phyloP scores from a whole-genome alignment of 2,113 vertebrate genomes.

The Coturnix japonica region DNA sequence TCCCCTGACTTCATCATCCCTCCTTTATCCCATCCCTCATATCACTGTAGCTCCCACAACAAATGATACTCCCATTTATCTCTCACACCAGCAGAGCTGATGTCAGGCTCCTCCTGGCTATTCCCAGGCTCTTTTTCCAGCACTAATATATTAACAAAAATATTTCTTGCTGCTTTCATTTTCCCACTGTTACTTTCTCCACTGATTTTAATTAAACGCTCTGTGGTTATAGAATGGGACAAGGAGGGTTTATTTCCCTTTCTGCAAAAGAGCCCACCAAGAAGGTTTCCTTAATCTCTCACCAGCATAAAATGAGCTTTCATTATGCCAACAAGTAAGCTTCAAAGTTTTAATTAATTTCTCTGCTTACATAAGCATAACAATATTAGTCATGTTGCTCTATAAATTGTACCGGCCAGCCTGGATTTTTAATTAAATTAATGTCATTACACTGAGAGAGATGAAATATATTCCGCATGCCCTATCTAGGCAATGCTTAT shows the following conservation, averaged over 20 bases:
- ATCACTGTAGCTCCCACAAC: not conserved
- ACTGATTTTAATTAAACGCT: constrained; percentile 49
- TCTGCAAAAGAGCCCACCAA: constrained; percentile 36
- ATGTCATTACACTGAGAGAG: constrained; percentile 16
- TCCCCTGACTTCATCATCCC: not conserved
- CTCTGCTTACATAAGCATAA: constrained; percentile 65
- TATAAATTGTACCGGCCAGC: constrained; percentile 38
- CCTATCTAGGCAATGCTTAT: not conserved
- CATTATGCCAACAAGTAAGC: not conserved
- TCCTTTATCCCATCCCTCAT: not conserved
- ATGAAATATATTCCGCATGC: constrained; percentile 48
- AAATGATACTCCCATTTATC: not conserved
- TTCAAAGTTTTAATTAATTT: constrained; percentile 70
- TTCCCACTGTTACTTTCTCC: constrained; percentile 6
- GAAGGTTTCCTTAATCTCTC: constrained; percentile 54
- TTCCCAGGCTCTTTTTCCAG: constrained; percentile 13
- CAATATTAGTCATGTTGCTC: constrained; percentile 34
- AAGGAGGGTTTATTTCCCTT: constrained; percentile 13
- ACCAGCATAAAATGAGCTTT: constrained; percentile 39
- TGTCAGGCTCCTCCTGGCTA: not conserved
- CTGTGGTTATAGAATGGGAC: not conserved
- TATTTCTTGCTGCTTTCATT: constrained; percentile 42
- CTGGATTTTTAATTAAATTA: constrained; percentile 64
- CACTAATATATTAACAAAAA: not conserved
- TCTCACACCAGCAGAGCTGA: not conserved